These are phyloP conservation scores for Phorcus lineatus DNA, from an alignment of 2,888 invertebrate genomes.

Conservation along the genomic window DNA sequence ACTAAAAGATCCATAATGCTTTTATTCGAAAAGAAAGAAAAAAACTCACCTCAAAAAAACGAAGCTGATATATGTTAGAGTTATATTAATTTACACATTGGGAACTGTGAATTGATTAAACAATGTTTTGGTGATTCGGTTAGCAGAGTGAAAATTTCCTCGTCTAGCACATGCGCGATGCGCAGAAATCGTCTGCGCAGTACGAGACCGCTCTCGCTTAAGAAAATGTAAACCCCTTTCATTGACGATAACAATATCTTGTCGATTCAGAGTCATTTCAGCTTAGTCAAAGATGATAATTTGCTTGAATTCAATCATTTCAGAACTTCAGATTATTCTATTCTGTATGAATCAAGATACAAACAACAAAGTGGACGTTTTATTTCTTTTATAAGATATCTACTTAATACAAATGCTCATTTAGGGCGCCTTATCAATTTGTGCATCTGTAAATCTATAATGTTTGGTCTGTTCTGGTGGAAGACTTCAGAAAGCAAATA, in stretches of 20 bases:
- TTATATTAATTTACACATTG: slow-evolving; percentile 41
- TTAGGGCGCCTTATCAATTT: no score
- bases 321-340: no score
- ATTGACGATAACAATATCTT: not conserved
- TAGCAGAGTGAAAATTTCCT: slow-evolving; percentile 26
- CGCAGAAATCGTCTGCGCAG: slow-evolving; percentile 37
- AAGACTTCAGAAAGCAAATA: no score
- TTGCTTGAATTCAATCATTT: no score
- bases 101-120: slow-evolving; percentile 28
- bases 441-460: no score
- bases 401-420: no score
- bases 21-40: not conserved
- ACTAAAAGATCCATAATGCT: not conserved
- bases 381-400: no score
- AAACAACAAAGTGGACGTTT: no score
- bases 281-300: not conserved
- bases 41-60: slow-evolving; percentile 34
- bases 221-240: slow-evolving; percentile 32
- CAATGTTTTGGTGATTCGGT: slow-evolving; percentile 17
- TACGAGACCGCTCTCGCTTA: slow-evolving; percentile 29
- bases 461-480: no score
- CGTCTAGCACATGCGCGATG: slow-evolving; percentile 39
- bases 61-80: slow-evolving; percentile 27
- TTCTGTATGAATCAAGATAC: no score
- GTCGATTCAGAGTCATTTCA: no score